phyloP scores from a whole-genome alignment of 2,888 invertebrate species.

The Monoplex corrugatus region DNA sequence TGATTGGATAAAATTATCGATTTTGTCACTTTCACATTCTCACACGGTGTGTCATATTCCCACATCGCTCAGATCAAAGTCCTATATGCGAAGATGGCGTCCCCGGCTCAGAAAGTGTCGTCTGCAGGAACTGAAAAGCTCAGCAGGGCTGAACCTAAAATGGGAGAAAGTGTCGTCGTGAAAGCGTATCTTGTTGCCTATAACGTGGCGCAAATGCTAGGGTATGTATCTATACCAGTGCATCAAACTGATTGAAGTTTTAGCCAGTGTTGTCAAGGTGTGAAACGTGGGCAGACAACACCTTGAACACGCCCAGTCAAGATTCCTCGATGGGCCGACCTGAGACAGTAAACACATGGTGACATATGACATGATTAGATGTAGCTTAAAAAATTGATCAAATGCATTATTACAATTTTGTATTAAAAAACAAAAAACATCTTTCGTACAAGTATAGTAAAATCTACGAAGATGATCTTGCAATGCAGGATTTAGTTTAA shows the following conservation, averaged over 20 bases:
- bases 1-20: neutral
- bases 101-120: slow-evolving; percentile 51
- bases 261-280: neutral
- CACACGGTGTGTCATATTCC: neutral
- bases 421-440: no score
- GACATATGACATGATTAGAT: no score
- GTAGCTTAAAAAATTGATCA: no score
- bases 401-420: no score
- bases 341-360: no score
- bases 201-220: slow-evolving; percentile 71
- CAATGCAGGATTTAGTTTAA: no score
- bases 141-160: slow-evolving; percentile 43
- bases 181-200: slow-evolving; percentile 71
- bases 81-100: slow-evolving; percentile 60
- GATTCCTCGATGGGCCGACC: no score
- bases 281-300: no score
- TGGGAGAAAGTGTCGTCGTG: slow-evolving; percentile 59
- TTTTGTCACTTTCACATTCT: slow-evolving; percentile 30
- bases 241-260: neutral
- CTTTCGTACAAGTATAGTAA: no score
- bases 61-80: slow-evolving; percentile 36
- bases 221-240: slow-evolving; percentile 59
- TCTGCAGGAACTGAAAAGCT: slow-evolving; percentile 45
- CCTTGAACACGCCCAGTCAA: no score
- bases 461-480: no score